Base-by-base conservation (phyloP, 2,797 vertebrate genomes). In the Rhinophrynus dorsalis region DNA sequence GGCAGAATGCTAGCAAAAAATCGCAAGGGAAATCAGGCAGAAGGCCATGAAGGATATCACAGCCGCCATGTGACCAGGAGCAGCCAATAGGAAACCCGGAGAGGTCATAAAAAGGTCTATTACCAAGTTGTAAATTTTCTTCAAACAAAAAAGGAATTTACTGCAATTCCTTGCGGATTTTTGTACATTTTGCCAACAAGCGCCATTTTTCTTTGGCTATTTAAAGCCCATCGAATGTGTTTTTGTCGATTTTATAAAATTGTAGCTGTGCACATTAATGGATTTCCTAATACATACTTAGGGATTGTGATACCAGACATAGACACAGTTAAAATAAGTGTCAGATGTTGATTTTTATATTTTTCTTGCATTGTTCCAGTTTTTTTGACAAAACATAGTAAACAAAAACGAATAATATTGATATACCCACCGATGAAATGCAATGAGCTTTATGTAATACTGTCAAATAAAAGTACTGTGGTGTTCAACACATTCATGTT, bases 121-220 rank as follows among this genome's bases (percentile, higher is more conserved):
- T 94, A 93, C 95, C 89, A 90, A 96, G 97, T 91, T 96, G 96
- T 99, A 99, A 99, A 99, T 98, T 97, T 93, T 96, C 92, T 94
- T 92, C 94, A 92, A 94, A 97, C 94, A 98, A 96, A 98, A 73
- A 95, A 97, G 94, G 94, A 96, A 95, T 97, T 95, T 94, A 95
- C 94, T 91, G 95, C 93, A 95, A 90, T 94, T 93, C 93, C 92
- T 90, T 87, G 89, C 88, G 90, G 90, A 86, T 91, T 90, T 84
- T 85, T 92, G 89, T 88, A 91, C 92, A 94, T 92, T 93, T 92
- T 90, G 88, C 89, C 85, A 79, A 84, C 87, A 87, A 89, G 84
- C 86, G 88, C 90, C 89, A 86, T 90, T 87, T 90, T 88, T 74
- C 82, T 82, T 83, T 78, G 78, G 76, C 67, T 67, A 74, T 52